Conservation (phyloP, 2,797 vertebrate genomes). For the Simalia tracyae region DNA sequence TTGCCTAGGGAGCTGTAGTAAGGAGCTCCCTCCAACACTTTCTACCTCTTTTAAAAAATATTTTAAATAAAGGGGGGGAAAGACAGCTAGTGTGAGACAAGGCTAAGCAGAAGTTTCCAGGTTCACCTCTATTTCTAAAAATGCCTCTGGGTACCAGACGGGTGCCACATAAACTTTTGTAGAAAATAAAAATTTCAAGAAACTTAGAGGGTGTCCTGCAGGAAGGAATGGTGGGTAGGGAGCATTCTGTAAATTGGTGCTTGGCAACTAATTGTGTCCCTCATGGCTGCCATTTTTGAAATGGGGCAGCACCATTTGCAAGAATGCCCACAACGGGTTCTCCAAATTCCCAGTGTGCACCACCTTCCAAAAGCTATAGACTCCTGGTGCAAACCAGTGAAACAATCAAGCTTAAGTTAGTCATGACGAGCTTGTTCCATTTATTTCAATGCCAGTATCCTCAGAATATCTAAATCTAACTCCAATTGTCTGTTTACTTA, state of each 20-base stretch:
- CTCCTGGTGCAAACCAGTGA: not conserved
- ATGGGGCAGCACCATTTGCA: not conserved
- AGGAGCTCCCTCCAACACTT: not conserved
- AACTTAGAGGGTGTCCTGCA: not conserved
- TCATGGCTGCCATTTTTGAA: too few relatives aligned
- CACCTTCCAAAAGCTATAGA: not conserved
- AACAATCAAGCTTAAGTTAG: not conserved
- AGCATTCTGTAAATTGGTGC: not conserved
- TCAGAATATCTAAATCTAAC: not conserved
- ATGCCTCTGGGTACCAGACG: not conserved
- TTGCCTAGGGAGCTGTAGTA: slow-evolving; percentile 43
- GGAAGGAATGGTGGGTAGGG: not conserved
- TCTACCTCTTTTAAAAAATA: not conserved
- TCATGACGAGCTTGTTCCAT: not conserved
- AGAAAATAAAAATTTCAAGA: not conserved
- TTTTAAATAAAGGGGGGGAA: not conserved
- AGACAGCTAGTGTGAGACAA: not conserved
- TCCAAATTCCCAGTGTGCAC: not conserved
- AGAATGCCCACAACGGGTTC: not conserved
- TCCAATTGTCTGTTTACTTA: not conserved
- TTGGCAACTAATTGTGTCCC: not conserved
- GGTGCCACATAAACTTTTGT: not conserved
- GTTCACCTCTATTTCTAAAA: not conserved
- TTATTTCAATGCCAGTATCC: not conserved
- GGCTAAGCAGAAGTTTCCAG: not conserved